Evolutionary conservation across 1,140 invertebrate species (phyloP).

Genomic region (Piezodorus guildinii): DNA sequence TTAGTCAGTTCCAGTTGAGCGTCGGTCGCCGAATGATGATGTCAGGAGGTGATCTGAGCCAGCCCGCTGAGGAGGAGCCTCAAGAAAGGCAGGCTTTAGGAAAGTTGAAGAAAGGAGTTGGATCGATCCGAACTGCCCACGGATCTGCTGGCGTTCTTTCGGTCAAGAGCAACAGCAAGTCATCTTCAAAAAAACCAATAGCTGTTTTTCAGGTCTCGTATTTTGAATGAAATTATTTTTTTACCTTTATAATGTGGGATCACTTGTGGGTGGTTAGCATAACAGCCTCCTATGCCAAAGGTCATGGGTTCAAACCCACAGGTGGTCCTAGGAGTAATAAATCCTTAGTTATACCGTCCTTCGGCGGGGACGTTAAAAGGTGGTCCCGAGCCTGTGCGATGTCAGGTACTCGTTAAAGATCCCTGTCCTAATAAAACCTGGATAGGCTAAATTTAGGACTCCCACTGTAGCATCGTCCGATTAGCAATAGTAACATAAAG

Average conservation of each 20-base stretch:
- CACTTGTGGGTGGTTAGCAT: too few species aligned
- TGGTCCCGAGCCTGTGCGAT: too few species aligned
- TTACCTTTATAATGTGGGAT: background rate
- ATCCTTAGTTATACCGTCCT: too few species aligned
- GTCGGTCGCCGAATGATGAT: constrained; percentile 45
- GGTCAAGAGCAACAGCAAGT: background rate
- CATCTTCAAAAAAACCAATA: background rate
- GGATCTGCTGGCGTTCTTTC: constrained; percentile 21
- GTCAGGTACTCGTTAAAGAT: too few species aligned
- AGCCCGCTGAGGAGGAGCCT: constrained; percentile 23
- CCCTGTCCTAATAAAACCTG: too few species aligned
- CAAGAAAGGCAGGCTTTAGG: constrained; percentile 55
- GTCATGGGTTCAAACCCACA: too few species aligned
- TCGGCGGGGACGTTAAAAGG: too few species aligned
- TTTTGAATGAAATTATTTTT: background rate
- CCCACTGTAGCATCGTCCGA: too few species aligned
- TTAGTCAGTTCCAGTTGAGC: constrained; percentile 49
- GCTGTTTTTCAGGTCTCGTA: background rate
- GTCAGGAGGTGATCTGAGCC: constrained; percentile 33
- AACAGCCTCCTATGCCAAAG: too few species aligned
- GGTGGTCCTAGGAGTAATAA: too few species aligned
- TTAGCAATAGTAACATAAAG: too few species aligned
- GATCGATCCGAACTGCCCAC: constrained; percentile 9
- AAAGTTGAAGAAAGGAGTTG: constrained; percentile 38
- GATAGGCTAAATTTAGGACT: too few species aligned